Percentiles rank a stretch among this genome's conserved stretches.
These are phyloP conservation scores for Caerostris extrusa DNA, from an alignment of 1,140 invertebrate genomes.

Conservation along the genomic window DNA sequence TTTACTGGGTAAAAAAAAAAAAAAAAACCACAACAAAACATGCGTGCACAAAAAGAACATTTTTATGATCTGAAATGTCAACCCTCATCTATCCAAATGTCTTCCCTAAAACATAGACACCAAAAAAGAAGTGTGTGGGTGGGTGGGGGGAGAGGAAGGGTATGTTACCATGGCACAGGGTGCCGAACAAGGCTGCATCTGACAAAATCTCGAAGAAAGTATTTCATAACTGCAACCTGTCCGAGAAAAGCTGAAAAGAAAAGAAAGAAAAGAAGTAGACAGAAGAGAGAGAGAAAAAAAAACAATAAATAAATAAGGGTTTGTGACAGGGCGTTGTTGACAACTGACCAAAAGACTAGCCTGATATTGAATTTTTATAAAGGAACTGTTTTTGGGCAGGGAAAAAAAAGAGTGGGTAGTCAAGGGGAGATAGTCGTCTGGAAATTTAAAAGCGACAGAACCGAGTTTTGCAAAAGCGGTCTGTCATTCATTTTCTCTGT, in stretches of 20 bases:
- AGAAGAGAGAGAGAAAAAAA: not conserved
- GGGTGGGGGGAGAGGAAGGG: no score
- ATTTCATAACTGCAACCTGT: conserved; percentile 63
- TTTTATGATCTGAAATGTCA: conserved; percentile 40
- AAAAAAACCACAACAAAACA: not conserved
- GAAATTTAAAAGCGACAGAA: not conserved
- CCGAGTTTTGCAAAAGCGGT: not conserved
- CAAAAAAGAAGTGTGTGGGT: not conserved
- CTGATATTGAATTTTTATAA: conserved; percentile 55
- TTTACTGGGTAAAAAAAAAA: no score
- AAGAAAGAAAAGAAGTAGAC: no score
- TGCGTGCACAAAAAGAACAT: not conserved
- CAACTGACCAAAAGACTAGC: conserved; percentile 46
- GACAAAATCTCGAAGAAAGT: conserved; percentile 46
- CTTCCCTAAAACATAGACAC: conserved; percentile 21
- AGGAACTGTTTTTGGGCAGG: not conserved
- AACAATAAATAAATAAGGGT: conserved; percentile 41
- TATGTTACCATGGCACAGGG: conserved; percentile 12
- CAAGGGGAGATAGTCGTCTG: not conserved
- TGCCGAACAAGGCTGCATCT: conserved; percentile 40
- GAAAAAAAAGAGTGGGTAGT: not conserved
- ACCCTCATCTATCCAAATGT: conserved; percentile 7
- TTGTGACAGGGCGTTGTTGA: conserved; percentile 2
- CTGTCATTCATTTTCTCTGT: not conserved
- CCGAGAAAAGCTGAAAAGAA: not conserved